A percentile compares a stretch with the other conserved stretches of the same genome.
These are phyloP conservation scores for Sebastes jordani DNA, from an alignment of 2,797 vertebrate species.

Conservation along the genomic window DNA sequence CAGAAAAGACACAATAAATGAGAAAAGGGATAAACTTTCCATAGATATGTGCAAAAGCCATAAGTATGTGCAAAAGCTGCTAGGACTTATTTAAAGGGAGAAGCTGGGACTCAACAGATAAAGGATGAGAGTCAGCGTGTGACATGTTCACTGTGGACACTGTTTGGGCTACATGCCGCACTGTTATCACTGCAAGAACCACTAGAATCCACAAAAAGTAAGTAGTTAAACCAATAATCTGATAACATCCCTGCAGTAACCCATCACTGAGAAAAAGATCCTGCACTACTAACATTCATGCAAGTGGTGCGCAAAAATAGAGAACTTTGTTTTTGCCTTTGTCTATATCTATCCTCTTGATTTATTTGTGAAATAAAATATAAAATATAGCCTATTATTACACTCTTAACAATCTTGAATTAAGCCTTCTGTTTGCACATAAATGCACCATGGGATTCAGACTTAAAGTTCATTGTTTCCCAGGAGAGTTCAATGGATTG, in stretches of 20 bases:
- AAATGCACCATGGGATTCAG: not conserved
- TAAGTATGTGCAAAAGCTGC: too few species aligned
- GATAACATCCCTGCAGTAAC: not conserved
- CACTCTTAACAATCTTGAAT: not conserved
- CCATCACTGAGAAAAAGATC: not conserved
- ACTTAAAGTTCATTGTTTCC: not conserved
- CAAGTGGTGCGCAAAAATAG: not conserved
- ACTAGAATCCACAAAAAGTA: not conserved
- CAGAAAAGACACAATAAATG: too few species aligned
- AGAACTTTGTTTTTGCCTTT: not conserved
- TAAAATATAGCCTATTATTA: not conserved
- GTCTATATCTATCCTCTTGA: not conserved
- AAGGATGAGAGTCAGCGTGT: too few species aligned
- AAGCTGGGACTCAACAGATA: too few species aligned
- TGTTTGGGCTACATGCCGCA: not conserved
- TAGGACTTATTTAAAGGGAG: too few species aligned
- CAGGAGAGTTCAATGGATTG: not conserved
- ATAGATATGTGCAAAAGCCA: too few species aligned
- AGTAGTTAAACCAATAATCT: not conserved
- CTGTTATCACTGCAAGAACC: not conserved
- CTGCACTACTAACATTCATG: not conserved
- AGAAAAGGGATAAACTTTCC: too few species aligned
- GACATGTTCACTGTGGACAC: not conserved
- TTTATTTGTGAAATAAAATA: not conserved
- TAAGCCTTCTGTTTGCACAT: not conserved